Conservation (phyloP, 2,113 vertebrate species). For the Sapajus apella region DNA sequence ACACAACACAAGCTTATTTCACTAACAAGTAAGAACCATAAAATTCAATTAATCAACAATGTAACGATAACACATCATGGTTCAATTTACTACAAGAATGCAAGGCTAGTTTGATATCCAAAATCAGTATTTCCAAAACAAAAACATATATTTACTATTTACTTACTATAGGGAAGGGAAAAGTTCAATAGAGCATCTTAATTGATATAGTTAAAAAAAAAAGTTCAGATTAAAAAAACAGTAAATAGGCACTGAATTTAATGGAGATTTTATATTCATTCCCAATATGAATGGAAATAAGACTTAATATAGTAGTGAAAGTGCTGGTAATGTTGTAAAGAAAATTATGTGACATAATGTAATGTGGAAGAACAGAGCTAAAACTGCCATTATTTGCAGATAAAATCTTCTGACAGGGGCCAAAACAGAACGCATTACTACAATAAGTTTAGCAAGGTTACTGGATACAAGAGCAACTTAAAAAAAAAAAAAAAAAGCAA, state of each 20-base stretch:
- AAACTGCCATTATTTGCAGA: constrained; percentile 29
- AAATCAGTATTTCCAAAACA: constrained; percentile 18
- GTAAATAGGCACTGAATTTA: not conserved
- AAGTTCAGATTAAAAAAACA: not conserved
- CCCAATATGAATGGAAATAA: not conserved
- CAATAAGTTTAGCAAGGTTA: not conserved
- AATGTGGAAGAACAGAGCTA: not conserved
- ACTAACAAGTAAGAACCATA: not conserved
- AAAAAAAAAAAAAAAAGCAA: not conserved
- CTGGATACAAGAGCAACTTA: not conserved
- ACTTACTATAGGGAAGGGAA: not conserved
- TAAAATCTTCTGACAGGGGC: not conserved
- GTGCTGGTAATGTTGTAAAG: not conserved
- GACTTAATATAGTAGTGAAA: not conserved
- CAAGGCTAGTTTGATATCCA: not conserved
- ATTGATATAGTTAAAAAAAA: not conserved
- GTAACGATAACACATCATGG: not conserved
- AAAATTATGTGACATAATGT: not conserved
- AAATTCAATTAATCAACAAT: not conserved
- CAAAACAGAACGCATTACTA: not conserved
- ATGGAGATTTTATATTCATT: not conserved
- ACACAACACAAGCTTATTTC: not conserved
- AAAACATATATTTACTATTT: not conserved
- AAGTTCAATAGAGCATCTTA: constrained; percentile 5
- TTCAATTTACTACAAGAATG: not conserved